Evolutionary conservation across 2,797 vertebrate species (phyloP).

Genomic region (Brachymystax lenok): DNA sequence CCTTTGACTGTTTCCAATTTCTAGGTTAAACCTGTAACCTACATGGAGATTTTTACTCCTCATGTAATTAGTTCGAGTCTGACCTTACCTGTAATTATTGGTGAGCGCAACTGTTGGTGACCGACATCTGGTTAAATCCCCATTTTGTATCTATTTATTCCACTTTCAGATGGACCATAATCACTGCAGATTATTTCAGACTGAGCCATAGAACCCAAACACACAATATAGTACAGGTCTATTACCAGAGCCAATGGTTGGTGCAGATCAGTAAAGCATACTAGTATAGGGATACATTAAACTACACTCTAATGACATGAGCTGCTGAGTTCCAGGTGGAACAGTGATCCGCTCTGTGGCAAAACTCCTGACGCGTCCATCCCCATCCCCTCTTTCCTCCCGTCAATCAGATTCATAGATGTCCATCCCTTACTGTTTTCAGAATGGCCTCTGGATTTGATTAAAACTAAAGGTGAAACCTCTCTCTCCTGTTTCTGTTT

Average conservation of each 20-base stretch:
- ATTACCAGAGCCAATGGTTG: slow-evolving; percentile 18
- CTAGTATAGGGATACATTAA: not conserved
- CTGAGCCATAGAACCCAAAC: not conserved
- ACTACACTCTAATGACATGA: slow-evolving; percentile 10
- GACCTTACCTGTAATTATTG: not conserved
- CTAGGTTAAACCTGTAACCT: not conserved
- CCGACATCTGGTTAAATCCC: not conserved
- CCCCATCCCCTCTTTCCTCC: slow-evolving; percentile 40
- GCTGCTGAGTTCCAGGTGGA: not conserved
- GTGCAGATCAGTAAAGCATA: slow-evolving; percentile 11
- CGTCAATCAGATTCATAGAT: slow-evolving; percentile 17
- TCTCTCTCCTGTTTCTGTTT: slow-evolving; percentile 46
- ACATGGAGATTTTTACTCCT: not conserved
- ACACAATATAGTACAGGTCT: not conserved
- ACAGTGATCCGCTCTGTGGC: slow-evolving; percentile 26
- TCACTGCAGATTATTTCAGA: not conserved
- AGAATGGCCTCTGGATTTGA: slow-evolving; percentile 67
- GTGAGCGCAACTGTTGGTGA: not conserved
- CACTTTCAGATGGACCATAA: not conserved
- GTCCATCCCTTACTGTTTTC: slow-evolving; percentile 50
- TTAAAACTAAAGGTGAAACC: slow-evolving; percentile 69
- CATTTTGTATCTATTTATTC: not conserved
- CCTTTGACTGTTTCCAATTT: not conserved
- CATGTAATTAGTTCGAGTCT: not conserved
- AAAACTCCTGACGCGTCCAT: slow-evolving; percentile 36